Conservation (phyloP, 2,888 invertebrate genomes). For the Catocala fraxini region DNA sequence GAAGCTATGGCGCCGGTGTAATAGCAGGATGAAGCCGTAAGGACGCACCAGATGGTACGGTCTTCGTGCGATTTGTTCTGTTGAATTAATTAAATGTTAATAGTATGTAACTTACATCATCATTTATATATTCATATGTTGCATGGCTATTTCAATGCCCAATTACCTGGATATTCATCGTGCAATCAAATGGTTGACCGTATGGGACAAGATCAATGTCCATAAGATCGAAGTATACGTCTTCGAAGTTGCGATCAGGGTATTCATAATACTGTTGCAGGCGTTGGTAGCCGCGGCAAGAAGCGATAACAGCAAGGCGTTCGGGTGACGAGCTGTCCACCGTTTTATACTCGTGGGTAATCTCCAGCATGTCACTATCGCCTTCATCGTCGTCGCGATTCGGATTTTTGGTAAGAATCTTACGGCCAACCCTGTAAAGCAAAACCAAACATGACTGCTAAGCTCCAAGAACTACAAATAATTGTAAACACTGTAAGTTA, state of each 20-base stretch:
- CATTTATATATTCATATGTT: not conserved
- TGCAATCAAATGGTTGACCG: constrained; percentile 90
- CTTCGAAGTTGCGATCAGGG: constrained; percentile 87
- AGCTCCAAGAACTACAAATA: not conserved
- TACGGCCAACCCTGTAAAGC: constrained; percentile 88
- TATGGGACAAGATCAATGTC: constrained; percentile 90
- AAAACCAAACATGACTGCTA: not conserved
- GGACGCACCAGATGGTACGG: constrained; percentile 88
- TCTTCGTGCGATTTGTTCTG: constrained; percentile 89
- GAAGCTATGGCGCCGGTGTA: constrained; percentile 91
- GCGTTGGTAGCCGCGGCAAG: constrained; percentile 89
- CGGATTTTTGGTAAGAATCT: constrained; percentile 90
- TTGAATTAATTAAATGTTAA: constrained; percentile 7
- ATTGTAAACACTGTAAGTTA: not conserved
- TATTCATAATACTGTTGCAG: constrained; percentile 89
- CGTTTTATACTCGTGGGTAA: constrained; percentile 90
- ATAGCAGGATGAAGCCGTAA: constrained; percentile 90
- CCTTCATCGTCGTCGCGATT: constrained; percentile 89
- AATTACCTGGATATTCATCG: constrained; percentile 88
- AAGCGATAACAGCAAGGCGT: constrained; percentile 89
- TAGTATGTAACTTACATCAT: not conserved
- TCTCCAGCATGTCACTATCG: constrained; percentile 89
- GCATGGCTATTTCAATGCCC: not conserved
- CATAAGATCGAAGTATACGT: constrained; percentile 89
- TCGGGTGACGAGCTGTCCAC: constrained; percentile 89